Evolutionary conservation across 2,797 vertebrate genomes (phyloP).

Genomic region (Loris lydekkerianus): DNA sequence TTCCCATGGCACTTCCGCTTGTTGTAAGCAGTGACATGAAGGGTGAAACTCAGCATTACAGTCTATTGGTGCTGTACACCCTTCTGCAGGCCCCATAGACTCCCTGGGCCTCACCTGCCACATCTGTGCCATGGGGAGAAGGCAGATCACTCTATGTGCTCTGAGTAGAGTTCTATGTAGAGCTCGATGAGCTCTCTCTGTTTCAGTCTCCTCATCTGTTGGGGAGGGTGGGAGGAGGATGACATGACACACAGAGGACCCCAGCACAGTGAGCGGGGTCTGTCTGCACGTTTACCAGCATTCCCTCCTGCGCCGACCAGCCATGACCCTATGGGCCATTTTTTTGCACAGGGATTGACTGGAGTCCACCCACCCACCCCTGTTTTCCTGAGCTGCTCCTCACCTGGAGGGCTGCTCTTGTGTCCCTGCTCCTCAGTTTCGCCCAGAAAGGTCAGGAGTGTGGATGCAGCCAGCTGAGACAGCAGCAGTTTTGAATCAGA

Average conservation of each 20-base stretch:
- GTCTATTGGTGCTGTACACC: neutral
- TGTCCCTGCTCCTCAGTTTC: too few species aligned
- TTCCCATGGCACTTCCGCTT: neutral
- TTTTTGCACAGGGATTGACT: neutral
- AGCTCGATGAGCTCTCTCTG: neutral
- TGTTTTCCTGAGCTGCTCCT: neutral
- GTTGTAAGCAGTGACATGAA: neutral
- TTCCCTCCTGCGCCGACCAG: neutral
- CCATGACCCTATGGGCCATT: neutral
- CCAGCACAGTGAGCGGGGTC: too few species aligned
- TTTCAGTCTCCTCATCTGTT: neutral
- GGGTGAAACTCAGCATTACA: neutral
- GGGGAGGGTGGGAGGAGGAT: neutral
- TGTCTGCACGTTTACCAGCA: neutral
- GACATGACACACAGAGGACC: neutral
- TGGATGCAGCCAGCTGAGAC: fast-evolving
- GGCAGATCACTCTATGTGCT: fast-evolving
- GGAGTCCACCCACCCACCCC: neutral
- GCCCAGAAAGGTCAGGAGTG: neutral
- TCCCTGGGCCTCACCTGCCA: neutral
- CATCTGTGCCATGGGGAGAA: neutral
- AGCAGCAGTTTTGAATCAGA: neutral
- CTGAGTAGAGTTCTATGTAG: neutral
- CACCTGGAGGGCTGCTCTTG: neutral
- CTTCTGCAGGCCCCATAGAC: neutral